Conservation (phyloP, 2,797 vertebrate genomes). For the Hapalemur alaotrensis region DNA sequence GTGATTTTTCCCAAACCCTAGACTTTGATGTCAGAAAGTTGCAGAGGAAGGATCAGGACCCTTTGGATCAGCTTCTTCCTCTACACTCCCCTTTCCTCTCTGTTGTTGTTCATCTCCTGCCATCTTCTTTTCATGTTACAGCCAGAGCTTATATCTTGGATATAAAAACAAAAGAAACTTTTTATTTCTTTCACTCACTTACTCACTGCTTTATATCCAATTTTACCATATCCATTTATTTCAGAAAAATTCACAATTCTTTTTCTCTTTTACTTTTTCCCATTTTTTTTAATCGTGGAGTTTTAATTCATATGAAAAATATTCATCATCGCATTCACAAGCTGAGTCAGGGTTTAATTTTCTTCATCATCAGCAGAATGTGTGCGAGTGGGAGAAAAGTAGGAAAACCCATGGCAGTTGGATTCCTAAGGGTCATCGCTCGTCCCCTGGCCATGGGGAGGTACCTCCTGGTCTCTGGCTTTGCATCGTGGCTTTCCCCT, state of each 20-base stretch:
- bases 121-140: neutral
- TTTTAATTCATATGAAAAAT: neutral
- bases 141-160: neutral
- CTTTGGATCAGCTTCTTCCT: neutral
- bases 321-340: neutral
- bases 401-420: neutral
- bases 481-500: accelerated
- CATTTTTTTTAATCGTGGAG: neutral
- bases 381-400: neutral
- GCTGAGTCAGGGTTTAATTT: neutral
- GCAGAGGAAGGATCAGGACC: neutral
- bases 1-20: neutral
- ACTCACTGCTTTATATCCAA: neutral
- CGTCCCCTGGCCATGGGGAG: neutral
- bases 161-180: neutral
- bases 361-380: neutral
- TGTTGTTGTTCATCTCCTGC: neutral
- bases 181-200: neutral
- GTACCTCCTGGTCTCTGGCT: neutral
- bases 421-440: neutral
- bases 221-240: neutral
- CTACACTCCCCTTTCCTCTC: neutral
- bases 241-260: neutral
- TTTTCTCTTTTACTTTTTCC: neutral
- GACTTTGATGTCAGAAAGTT: neutral